phyloP scores from a whole-genome alignment of 2,113 vertebrate species.

The Casuarius casuarius region DNA sequence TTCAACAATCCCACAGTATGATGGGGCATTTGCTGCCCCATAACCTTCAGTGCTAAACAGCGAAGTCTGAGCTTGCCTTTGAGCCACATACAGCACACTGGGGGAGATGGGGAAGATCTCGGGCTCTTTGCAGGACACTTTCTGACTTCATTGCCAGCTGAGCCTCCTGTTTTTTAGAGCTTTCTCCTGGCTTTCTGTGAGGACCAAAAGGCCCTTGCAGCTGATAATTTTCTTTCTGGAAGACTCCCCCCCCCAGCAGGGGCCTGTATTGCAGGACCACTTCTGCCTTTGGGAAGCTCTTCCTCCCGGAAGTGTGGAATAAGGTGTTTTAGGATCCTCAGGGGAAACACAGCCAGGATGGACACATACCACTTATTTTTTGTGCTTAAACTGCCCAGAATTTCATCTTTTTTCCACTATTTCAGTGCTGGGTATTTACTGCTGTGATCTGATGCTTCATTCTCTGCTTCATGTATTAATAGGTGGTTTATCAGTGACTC shows the following conservation, averaged over 20 bases:
- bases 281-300: neutral
- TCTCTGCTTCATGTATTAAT: accelerated
- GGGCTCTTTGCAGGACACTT: neutral
- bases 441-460: neutral
- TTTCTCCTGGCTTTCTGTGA: neutral
- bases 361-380: neutral
- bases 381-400: neutral
- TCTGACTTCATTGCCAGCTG: neutral
- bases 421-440: neutral
- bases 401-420: accelerated
- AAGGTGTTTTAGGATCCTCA: accelerated
- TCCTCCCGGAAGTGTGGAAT: neutral
- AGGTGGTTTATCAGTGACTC: neutral
- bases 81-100: accelerated
- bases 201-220: neutral
- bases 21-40: accelerated
- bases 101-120: neutral
- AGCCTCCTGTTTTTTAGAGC: neutral
- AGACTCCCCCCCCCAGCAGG: accelerated
- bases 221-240: neutral
- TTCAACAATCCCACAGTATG: neutral
- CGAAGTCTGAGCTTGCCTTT: neutral
- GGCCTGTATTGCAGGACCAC: neutral
- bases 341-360: neutral
- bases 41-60: neutral